Percentiles rank a stretch among this genome's conserved stretches.
phyloP scores from a whole-genome alignment of 1,140 invertebrate species.

The Calliopsis andreniformis region DNA sequence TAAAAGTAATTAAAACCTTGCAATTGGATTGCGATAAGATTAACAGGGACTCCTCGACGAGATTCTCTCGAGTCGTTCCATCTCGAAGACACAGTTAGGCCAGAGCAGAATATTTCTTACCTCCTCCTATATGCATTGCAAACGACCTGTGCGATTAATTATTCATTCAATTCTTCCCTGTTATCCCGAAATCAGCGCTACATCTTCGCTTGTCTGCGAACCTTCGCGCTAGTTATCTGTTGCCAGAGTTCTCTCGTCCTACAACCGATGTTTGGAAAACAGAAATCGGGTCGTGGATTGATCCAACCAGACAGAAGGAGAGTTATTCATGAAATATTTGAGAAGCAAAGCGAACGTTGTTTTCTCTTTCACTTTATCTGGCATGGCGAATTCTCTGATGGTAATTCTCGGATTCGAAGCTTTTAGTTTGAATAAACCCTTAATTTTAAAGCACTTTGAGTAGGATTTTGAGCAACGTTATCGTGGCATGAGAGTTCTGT shows the following conservation, averaged over 20 bases:
- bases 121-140: slow-evolving; percentile 8
- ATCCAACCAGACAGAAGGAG: neutral
- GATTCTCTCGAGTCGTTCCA: neutral
- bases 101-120: neutral
- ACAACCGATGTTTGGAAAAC: neutral
- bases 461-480: too few relatives aligned
- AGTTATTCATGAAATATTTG: neutral
- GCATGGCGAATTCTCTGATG: too few relatives aligned
- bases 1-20: slow-evolving; percentile 36
- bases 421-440: too few relatives aligned
- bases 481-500: too few relatives aligned
- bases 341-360: neutral
- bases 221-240: neutral
- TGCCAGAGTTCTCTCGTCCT: neutral
- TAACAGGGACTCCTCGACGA: slow-evolving; percentile 5
- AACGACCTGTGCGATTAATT: neutral
- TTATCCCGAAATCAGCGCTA: neutral
- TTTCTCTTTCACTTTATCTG: neutral
- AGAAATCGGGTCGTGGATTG: slow-evolving; percentile 14
- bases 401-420: too few relatives aligned
- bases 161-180: neutral
- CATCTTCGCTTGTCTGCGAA: neutral
- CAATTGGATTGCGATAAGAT: slow-evolving; percentile 22
- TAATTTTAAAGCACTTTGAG: too few relatives aligned
- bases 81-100: neutral